Percentiles rank a stretch among this genome's conserved stretches.
Conservation (phyloP, 2,888 invertebrate species). For the Lamproptera curius region DNA sequence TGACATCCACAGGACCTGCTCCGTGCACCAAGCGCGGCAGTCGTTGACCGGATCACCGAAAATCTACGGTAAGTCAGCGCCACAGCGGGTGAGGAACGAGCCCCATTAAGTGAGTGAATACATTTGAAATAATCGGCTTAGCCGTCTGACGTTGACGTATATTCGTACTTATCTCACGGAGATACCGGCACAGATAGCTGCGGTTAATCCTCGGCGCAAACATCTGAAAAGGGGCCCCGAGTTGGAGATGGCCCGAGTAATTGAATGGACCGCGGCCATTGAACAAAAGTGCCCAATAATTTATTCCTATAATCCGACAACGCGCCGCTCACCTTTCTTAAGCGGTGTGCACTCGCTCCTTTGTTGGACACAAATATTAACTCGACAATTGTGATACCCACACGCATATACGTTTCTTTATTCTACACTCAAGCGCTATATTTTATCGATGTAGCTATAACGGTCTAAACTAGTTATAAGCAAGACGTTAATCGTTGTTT, state of each 20-base stretch:
- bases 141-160: slow-evolving; percentile 77
- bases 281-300: slow-evolving; percentile 76
- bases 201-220: slow-evolving; percentile 75
- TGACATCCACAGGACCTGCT: neutral
- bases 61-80: slow-evolving; percentile 71
- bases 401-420: slow-evolving; percentile 58
- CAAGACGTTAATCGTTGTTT: slow-evolving; percentile 39
- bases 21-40: slow-evolving; percentile 59
- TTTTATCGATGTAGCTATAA: slow-evolving; percentile 45
- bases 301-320: slow-evolving; percentile 76
- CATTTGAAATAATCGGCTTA: slow-evolving; percentile 79
- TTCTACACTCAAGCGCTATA: slow-evolving; percentile 53
- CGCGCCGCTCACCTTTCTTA: slow-evolving; percentile 59
- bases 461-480: slow-evolving; percentile 42
- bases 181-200: slow-evolving; percentile 76
- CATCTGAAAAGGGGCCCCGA: slow-evolving; percentile 73
- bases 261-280: slow-evolving; percentile 68
- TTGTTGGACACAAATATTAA: slow-evolving; percentile 66
- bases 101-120: slow-evolving; percentile 78
- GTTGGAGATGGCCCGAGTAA: slow-evolving; percentile 67
- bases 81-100: slow-evolving; percentile 71
- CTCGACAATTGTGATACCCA: slow-evolving; percentile 61
- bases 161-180: slow-evolving; percentile 77
- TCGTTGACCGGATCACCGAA: slow-evolving; percentile 76
- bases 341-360: slow-evolving; percentile 53